Evolutionary conservation across 2,797 vertebrate species (phyloP).

Genomic region (Mormyrus hasselquistii): DNA sequence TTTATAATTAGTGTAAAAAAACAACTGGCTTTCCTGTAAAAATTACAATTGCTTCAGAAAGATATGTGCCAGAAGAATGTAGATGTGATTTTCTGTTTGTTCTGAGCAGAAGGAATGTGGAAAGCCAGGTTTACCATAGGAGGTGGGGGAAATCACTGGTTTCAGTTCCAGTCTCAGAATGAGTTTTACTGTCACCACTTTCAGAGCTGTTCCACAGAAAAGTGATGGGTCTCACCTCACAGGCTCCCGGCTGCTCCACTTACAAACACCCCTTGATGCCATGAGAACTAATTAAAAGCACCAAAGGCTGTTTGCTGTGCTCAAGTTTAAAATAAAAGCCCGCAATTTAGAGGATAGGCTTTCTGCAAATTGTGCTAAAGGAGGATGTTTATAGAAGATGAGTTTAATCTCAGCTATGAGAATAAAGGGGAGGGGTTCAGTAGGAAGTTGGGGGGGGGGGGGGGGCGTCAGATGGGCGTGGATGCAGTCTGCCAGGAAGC

Average conservation of each 20-base stretch:
- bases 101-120: background rate
- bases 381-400: constrained; percentile 7
- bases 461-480: background rate
- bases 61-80: background rate
- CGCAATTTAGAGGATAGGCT: background rate
- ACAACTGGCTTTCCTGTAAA: background rate
- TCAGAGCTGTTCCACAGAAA: background rate
- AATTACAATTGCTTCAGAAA: background rate
- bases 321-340: background rate
- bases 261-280: background rate
- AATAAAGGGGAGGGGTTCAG: background rate
- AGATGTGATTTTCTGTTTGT: background rate
- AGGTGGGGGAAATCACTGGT: background rate
- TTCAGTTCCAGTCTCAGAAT: constrained; percentile 1
- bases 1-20: background rate
- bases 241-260: background rate
- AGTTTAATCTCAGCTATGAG: constrained; percentile 3
- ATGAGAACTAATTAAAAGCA: background rate
- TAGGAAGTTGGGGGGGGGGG: constrained; percentile 5
- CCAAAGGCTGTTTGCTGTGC: background rate
- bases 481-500: background rate
- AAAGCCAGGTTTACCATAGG: background rate
- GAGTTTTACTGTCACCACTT: background rate
- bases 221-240: background rate
- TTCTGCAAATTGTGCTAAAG: background rate